Conservation (phyloP, 2,797 vertebrate species). For the Siniperca scherzeri region DNA sequence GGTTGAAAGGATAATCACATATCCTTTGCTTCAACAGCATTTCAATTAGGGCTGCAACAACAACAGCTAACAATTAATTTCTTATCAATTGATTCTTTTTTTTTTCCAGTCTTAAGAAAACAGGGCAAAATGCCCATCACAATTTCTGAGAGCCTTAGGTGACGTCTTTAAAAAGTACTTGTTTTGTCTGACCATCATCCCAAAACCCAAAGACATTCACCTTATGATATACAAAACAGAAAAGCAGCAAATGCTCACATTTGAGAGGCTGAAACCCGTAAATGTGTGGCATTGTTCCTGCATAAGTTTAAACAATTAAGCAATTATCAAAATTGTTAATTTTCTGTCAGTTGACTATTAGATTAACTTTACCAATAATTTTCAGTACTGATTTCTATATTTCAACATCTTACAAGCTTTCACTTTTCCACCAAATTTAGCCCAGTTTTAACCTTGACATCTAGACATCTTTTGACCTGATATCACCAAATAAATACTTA, state of each 20-base stretch:
- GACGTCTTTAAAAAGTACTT: too few species aligned
- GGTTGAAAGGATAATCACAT: neutral
- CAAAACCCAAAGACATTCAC: neutral
- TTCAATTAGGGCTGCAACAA: neutral
- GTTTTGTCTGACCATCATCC: neutral
- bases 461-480: neutral
- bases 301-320: neutral
- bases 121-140: neutral
- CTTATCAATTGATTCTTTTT: neutral
- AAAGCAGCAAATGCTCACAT: neutral
- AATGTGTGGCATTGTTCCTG: neutral
- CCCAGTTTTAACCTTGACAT: constrained; percentile 8
- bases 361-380: neutral
- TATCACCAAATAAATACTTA: neutral
- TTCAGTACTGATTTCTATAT: neutral
- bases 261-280: neutral
- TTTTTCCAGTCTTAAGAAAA: neutral
- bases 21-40: neutral
- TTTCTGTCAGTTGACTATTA: neutral
- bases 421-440: neutral
- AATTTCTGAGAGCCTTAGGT: neutral
- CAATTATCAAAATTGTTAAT: neutral
- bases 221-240: neutral
- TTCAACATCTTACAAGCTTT: neutral
- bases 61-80: neutral